These are phyloP conservation scores for Melolontha melolontha DNA, from an alignment of 2,888 invertebrate species.

Conservation along the genomic window DNA sequence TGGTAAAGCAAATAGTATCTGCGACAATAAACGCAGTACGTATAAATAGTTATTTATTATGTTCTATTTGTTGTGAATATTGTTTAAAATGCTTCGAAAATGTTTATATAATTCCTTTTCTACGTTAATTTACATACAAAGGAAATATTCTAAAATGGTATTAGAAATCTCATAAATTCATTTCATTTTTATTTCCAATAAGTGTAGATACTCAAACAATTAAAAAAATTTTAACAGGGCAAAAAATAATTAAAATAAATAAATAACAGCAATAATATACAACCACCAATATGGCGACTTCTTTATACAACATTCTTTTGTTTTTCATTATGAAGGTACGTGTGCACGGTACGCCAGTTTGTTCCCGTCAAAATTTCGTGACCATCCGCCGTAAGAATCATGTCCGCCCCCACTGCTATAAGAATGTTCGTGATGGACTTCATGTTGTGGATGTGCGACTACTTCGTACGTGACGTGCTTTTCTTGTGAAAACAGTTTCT, in stretches of 20 bases:
- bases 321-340: constrained; percentile 59
- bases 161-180: too few relatives aligned
- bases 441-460: constrained; percentile 78
- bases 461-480: constrained; percentile 82
- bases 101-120: too few relatives aligned
- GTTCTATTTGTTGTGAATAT: too few relatives aligned
- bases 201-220: not conserved
- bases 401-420: constrained; percentile 62
- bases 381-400: constrained; percentile 71
- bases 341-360: constrained; percentile 75
- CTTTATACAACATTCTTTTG: constrained; percentile 7
- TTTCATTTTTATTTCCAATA: too few relatives aligned
- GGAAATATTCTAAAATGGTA: too few relatives aligned
- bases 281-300: constrained; percentile 61
- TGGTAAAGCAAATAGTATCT: too few relatives aligned
- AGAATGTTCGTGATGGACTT: constrained; percentile 69
- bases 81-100: too few relatives aligned
- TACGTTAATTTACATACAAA: too few relatives aligned
- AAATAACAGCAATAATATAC: constrained; percentile 49
- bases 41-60: too few relatives aligned
- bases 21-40: too few relatives aligned
- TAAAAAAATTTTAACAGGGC: not conserved
- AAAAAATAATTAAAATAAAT: constrained; percentile 52
- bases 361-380: constrained; percentile 68
- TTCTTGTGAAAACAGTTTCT: constrained; percentile 83